A percentile compares a stretch with the other conserved stretches of the same genome.
Evolutionary conservation across 1,140 invertebrate genomes (phyloP).

Genomic region (Drosophila bipectinata): DNA sequence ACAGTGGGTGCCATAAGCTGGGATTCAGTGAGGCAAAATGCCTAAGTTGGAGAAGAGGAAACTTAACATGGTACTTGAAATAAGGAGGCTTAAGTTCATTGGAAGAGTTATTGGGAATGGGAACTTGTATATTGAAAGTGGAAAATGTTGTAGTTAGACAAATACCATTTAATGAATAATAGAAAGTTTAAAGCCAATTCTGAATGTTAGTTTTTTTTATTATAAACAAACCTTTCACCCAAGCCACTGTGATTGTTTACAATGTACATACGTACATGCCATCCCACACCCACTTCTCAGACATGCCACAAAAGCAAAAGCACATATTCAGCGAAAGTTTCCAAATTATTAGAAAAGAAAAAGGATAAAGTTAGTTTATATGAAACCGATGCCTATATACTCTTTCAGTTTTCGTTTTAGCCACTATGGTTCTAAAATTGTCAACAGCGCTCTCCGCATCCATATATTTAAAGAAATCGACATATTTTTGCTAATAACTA

Average conservation of each 20-base stretch:
- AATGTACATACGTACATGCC: constrained; percentile 40
- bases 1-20: constrained; percentile 60
- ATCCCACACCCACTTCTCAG: constrained; percentile 21
- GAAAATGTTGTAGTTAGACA: not conserved
- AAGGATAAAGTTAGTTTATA: not conserved
- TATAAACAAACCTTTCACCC: not conserved
- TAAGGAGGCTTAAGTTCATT: constrained; percentile 13
- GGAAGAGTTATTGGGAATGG: not conserved
- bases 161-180: not conserved
- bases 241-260: not conserved
- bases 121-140: not conserved
- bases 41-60: not conserved
- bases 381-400: not conserved
- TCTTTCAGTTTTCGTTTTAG: not conserved
- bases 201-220: not conserved
- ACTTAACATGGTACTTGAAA: not conserved
- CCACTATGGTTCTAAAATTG: too few species aligned
- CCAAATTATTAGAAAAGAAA: constrained; percentile 73
- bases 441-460: too few species aligned
- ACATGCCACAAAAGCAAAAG: constrained; percentile 67
- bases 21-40: constrained; percentile 15
- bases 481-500: too few species aligned
- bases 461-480: too few species aligned
- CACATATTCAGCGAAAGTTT: constrained; percentile 79
- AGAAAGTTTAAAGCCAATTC: not conserved